A percentile compares a stretch with the other conserved stretches of the same genome.
Conservation (phyloP, 2,797 vertebrate genomes). For the Syndactyla subalaris region DNA sequence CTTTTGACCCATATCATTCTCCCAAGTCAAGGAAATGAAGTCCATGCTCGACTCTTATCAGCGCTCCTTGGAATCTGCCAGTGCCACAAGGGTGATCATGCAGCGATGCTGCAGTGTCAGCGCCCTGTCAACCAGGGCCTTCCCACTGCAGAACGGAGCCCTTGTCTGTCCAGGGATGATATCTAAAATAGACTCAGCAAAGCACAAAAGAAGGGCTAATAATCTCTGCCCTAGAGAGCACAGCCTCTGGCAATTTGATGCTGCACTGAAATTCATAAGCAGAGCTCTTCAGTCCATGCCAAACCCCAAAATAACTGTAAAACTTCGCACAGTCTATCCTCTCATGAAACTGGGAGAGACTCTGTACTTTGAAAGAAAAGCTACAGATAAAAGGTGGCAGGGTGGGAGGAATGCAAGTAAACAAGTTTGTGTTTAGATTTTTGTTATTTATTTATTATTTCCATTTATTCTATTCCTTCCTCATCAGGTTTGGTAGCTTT, state of each 20-base stretch:
- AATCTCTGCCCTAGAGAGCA: neutral
- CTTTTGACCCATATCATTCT: neutral
- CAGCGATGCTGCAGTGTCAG: neutral
- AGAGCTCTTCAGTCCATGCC: rapidly evolving
- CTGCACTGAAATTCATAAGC: neutral
- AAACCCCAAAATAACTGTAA: neutral
- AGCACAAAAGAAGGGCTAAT: conserved; percentile 2
- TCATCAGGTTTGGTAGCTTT: neutral
- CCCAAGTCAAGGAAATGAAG: neutral
- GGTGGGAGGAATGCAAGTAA: neutral
- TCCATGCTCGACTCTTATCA: neutral
- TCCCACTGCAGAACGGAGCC: neutral
- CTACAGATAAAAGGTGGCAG: neutral
- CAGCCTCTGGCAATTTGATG: neutral
- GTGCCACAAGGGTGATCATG: neutral
- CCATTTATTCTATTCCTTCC: neutral
- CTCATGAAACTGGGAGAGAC: neutral
- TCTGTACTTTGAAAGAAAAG: neutral
- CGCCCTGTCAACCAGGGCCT: rapidly evolving
- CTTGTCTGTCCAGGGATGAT: neutral
- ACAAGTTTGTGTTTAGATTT: neutral
- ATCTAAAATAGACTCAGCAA: neutral
- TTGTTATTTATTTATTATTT: neutral
- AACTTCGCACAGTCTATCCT: neutral
- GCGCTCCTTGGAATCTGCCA: neutral